Conservation (phyloP, 2,888 invertebrate species). For the Cremastinae sp. region DNA sequence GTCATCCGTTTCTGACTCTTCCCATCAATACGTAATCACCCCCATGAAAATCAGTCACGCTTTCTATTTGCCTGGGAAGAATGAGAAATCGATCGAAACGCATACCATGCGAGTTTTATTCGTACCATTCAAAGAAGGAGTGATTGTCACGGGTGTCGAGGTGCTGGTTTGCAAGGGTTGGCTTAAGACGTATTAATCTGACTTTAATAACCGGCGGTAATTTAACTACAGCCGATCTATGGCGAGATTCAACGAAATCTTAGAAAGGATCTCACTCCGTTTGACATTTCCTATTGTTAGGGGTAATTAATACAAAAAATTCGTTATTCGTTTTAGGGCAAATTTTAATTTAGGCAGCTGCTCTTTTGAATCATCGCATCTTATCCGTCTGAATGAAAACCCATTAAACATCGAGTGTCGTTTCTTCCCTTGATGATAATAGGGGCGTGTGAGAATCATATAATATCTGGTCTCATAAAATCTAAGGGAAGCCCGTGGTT, state of each 20-base stretch:
- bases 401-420: constrained; percentile 74
- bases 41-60: constrained; percentile 9
- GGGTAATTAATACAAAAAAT: constrained; percentile 57
- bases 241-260: constrained; percentile 3
- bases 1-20: constrained; percentile 2
- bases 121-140: neutral
- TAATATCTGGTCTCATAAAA: constrained; percentile 71
- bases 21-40: constrained; percentile 26
- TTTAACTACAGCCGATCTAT: constrained; percentile 16
- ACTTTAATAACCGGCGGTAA: constrained; percentile 32
- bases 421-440: constrained; percentile 67
- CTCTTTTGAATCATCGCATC: constrained; percentile 6
- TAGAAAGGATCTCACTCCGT: constrained; percentile 27
- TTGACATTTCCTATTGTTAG: constrained; percentile 3
- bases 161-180: neutral
- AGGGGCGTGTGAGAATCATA: constrained; percentile 75
- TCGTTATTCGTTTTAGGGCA: constrained; percentile 46
- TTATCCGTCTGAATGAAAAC: constrained; percentile 68
- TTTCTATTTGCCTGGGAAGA: neutral
- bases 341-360: constrained; percentile 50
- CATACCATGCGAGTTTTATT: neutral
- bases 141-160: constrained; percentile 17
- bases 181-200: constrained; percentile 37
- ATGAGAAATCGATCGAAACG: neutral
- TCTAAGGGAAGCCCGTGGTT: constrained; percentile 77